These are phyloP conservation scores for Drosophila gaucha DNA, from an alignment of 2,888 invertebrate genomes.

Conservation along the genomic window DNA sequence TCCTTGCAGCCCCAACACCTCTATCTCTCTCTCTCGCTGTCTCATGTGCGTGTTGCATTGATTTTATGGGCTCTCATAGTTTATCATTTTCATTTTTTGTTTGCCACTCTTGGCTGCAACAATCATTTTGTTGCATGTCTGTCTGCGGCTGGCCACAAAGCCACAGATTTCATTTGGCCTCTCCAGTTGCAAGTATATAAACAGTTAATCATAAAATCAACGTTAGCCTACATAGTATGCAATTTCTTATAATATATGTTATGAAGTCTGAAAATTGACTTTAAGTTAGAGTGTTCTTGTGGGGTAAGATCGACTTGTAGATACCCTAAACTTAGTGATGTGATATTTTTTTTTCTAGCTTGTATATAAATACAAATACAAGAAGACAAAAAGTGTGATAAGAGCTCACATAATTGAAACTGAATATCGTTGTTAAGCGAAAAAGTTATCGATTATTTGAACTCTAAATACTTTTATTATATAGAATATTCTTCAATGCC, in stretches of 20 bases:
- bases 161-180: conserved; percentile 41
- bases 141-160: conserved; percentile 63
- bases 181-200: conserved; percentile 2
- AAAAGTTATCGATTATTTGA: too few species aligned
- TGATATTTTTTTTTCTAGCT: too few species aligned
- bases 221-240: not conserved
- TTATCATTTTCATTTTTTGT: conserved; percentile 47
- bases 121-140: conserved; percentile 62
- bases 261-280: not conserved
- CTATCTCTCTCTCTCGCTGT: not conserved
- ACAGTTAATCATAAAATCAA: conserved; percentile 32
- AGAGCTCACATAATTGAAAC: too few species aligned
- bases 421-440: too few species aligned
- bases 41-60: conserved; percentile 54
- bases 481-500: too few species aligned
- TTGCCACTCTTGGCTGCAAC: conserved; percentile 43
- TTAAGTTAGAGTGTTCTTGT: not conserved
- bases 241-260: not conserved
- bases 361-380: too few species aligned
- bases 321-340: too few species aligned
- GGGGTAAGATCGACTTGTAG: too few species aligned
- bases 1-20: not conserved
- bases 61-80: conserved; percentile 65
- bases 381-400: too few species aligned
- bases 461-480: too few species aligned